Base-by-base conservation (phyloP, 2,113 vertebrate species). In the Campylorhamphus procurvoides region DNA sequence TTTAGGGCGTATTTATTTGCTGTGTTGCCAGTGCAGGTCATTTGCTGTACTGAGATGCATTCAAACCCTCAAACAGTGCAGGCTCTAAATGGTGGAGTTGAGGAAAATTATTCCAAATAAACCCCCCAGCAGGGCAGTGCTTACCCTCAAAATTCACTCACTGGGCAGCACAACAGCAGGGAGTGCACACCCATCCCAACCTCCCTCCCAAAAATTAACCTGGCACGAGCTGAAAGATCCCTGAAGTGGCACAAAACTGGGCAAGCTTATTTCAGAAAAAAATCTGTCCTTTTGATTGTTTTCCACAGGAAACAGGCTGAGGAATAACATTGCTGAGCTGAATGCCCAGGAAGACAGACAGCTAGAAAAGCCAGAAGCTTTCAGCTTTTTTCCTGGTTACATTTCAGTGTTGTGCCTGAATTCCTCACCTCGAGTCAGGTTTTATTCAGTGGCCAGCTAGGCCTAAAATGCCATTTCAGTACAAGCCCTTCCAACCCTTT, bases 81-180 rank as follows among this genome's bases (percentile, higher is more conserved):
- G 33, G 24, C 49, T 7, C 2, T 6, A 35, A 31, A 7, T 7
- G 23, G 16, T 2, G 7, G 1, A 10, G 3, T 0, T 4, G 1
- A 23, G 22, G 29, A 10, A 29, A 68, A 53, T 3, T 8, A 23
- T 52, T 52, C 50, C 18, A 15, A 25, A 15, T 15, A 42, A 40
- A 6, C 14, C 19, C 23, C 8, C 16, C 1, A 20, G n/a, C n/a
- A 28, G 46, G 27, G 39, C 47, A 37, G 35, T 17, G 42, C 56
- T 67, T 28, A 12, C 28, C 7, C 29, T 44, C 27, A 42, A 23
- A 27, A 8, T 10, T 35, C 18, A 1, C 7, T 22, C 18, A 1
- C 4, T 12, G 55, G 39, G 59, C 59, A 80, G 42, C 42, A 29
- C 12, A 53, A 15, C 39, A 68, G 50, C 71, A 86, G 29, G 1